These are phyloP conservation scores for Aurelia sp. DNA, from an alignment of 30 jellyfish, hydroid and myxozoan species.

Conservation along the genomic window DNA sequence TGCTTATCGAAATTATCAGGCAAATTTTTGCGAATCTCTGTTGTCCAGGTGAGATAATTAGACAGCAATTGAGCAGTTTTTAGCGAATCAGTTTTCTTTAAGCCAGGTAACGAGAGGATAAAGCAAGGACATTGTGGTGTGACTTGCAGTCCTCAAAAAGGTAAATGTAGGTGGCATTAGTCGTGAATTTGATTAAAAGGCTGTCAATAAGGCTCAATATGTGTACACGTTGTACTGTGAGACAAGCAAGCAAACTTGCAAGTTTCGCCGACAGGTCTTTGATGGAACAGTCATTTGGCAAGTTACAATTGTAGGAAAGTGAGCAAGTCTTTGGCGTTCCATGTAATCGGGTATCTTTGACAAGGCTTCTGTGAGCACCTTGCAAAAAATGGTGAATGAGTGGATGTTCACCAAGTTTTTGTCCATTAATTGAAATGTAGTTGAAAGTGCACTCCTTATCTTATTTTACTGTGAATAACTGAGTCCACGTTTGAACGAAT, in stretches of 20 bases:
- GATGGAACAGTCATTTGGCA: not conserved
- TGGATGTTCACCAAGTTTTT: conserved; percentile 33
- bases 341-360: conserved; percentile 11
- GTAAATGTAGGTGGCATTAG: not conserved
- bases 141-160: no score
- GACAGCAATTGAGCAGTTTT: no score
- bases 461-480: not conserved
- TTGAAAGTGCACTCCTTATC: conserved; percentile 42
- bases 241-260: not conserved
- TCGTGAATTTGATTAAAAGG: conserved; percentile 6
- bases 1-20: not conserved
- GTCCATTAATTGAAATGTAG: not conserved
- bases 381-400: conserved; percentile 1
- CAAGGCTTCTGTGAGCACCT: conserved; percentile 15
- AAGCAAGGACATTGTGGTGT: no score
- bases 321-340: conserved; percentile 38
- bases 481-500: no score
- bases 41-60: no score
- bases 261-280: conserved; percentile 5
- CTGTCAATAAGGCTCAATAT: not conserved
- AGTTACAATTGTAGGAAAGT: conserved; percentile 1
- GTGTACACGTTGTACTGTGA: conserved; percentile 7
- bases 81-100: no score
- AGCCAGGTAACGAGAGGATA: no score
- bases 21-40: no score